A percentile compares a stretch with the other conserved stretches of the same genome.
Evolutionary conservation across 2,113 vertebrate genomes (phyloP).

Genomic region (Oreocharis arfaki): DNA sequence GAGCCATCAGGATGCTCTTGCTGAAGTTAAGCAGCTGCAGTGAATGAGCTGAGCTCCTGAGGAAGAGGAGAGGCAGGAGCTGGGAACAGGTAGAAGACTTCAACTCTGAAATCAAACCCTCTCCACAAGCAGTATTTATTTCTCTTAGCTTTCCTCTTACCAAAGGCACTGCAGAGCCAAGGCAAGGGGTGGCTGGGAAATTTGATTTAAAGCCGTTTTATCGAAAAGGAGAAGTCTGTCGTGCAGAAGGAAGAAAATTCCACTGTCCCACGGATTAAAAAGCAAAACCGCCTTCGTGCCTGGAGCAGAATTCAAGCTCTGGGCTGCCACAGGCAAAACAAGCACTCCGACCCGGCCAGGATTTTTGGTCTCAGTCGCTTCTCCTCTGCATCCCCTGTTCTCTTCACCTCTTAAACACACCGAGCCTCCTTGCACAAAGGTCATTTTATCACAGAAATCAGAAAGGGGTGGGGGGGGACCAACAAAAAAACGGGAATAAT

Average conservation of each 20-base stretch:
- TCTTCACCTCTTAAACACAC: not conserved
- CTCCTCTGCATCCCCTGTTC: not conserved
- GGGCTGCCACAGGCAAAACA: not conserved
- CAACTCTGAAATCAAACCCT: not conserved
- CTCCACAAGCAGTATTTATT: not conserved
- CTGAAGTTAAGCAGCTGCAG: not conserved
- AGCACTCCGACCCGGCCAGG: not conserved
- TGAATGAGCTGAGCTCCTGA: not conserved
- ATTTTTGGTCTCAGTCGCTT: not conserved
- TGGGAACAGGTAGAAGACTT: not conserved
- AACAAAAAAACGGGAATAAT: not conserved
- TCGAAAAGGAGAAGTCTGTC: not conserved
- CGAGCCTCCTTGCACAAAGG: not conserved
- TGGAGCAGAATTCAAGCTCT: not conserved
- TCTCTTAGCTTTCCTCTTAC: not conserved
- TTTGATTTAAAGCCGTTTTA: not conserved
- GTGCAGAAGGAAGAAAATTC: not conserved
- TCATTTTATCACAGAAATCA: not conserved
- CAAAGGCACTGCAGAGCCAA: not conserved
- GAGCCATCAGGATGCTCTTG: not conserved
- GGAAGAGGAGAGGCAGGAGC: not conserved
- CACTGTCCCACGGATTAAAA: not conserved
- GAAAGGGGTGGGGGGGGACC: too few species aligned
- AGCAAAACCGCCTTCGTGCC: not conserved
- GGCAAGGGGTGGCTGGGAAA: not conserved